These are phyloP conservation scores for Camponotus fellah DNA, from an alignment of 2,888 invertebrate genomes.

Conservation along the genomic window DNA sequence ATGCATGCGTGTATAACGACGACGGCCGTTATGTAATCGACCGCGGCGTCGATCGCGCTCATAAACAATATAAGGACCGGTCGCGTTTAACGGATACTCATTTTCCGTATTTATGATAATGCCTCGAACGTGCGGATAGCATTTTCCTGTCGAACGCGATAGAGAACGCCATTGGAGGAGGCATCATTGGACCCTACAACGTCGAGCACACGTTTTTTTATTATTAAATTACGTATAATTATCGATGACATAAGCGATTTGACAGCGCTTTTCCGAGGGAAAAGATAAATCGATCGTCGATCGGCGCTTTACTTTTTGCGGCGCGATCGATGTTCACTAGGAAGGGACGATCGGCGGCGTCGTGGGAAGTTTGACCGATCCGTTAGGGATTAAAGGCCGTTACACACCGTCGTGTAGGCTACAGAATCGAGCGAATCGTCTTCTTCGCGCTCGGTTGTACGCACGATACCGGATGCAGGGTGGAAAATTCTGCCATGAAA, in stretches of 20 bases:
- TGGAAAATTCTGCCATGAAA: slow-evolving; percentile 42
- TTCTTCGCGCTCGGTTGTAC: slow-evolving; percentile 48
- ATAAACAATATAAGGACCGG: slow-evolving; percentile 60
- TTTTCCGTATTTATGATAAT: slow-evolving; percentile 44
- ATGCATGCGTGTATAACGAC: slow-evolving; percentile 57
- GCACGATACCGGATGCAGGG: slow-evolving; percentile 58
- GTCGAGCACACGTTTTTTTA: not conserved
- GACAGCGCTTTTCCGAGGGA: slow-evolving; percentile 12
- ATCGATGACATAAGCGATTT: not conserved
- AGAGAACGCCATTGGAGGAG: not conserved
- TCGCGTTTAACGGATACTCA: slow-evolving; percentile 44
- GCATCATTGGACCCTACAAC: not conserved
- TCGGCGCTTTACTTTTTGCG: slow-evolving; percentile 60
- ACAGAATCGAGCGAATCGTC: slow-evolving; percentile 40
- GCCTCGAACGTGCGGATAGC: slow-evolving; percentile 27
- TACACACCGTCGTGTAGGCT: slow-evolving; percentile 63
- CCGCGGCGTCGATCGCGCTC: slow-evolving; percentile 64
- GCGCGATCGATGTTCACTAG: slow-evolving; percentile 61
- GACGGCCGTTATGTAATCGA: slow-evolving; percentile 76
- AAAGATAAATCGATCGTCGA: slow-evolving; percentile 22
- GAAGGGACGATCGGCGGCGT: slow-evolving; percentile 61
- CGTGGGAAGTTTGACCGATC: slow-evolving; percentile 73
- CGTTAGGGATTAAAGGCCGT: slow-evolving; percentile 81
- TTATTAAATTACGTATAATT: slow-evolving; percentile 16
- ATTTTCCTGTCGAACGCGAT: slow-evolving; percentile 17